Conservation (phyloP, 1,140 invertebrate species). For the Uloborus diversus region DNA sequence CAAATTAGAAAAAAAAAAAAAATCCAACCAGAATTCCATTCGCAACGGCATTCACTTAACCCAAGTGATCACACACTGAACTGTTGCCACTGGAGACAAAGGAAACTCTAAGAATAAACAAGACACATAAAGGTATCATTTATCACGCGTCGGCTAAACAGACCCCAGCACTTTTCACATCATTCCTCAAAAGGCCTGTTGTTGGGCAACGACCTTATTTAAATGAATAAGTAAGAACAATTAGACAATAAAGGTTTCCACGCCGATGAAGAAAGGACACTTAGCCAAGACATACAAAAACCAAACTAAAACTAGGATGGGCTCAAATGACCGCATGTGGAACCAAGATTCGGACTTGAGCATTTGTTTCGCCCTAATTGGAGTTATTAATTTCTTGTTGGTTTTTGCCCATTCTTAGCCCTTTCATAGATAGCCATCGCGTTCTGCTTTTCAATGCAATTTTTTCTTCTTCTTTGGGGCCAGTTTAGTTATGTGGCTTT, state of each 20-base stretch:
- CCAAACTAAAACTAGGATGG: background rate
- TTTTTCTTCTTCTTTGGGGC: background rate
- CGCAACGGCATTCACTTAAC: too few species aligned
- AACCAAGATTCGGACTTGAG: background rate
- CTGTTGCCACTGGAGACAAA: too few species aligned
- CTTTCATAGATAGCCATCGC: background rate
- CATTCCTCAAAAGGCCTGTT: background rate
- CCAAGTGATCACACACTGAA: too few species aligned
- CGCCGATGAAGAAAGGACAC: background rate
- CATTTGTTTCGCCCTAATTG: slow-evolving; percentile 3
- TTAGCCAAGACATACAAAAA: background rate
- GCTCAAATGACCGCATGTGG: background rate
- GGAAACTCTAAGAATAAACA: too few species aligned
- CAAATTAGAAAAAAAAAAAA: too few species aligned
- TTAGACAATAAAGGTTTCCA: background rate
- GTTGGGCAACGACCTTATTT: background rate
- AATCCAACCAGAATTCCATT: too few species aligned
- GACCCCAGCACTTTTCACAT: background rate
- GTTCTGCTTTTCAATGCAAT: background rate
- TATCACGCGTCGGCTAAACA: background rate
- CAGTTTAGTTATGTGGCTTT: background rate
- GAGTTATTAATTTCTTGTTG: slow-evolving; percentile 16
- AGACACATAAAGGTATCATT: too few species aligned
- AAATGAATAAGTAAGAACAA: background rate
- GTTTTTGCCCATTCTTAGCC: background rate